Evolutionary conservation across 2,888 invertebrate genomes (phyloP).

Genomic region (Lycaena phlaeas): DNA sequence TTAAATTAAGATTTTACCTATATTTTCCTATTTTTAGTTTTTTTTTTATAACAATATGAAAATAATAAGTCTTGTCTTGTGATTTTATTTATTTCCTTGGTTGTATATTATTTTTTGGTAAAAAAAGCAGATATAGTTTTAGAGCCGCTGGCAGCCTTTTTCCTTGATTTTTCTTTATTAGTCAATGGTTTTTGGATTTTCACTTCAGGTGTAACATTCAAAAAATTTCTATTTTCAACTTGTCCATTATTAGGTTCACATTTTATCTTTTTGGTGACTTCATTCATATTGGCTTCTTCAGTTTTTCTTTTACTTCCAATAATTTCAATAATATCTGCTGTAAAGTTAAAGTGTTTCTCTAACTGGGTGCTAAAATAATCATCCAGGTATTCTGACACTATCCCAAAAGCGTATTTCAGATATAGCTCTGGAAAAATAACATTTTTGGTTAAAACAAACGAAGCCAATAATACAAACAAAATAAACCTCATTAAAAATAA

Average conservation of each 20-base stretch:
- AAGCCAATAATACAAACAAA: not conserved
- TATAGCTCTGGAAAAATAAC: conserved; percentile 69
- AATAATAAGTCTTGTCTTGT: too few relatives aligned
- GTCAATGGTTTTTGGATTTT: conserved; percentile 70
- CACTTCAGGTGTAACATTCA: conserved; percentile 45
- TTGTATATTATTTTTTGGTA: conserved; percentile 55
- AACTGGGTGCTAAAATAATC: conserved; percentile 78
- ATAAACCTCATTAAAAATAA: not conserved
- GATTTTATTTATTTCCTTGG: not conserved
- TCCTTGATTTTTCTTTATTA: conserved; percentile 82
- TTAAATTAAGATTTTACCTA: too few relatives aligned
- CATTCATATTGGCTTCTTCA: conserved; percentile 35
- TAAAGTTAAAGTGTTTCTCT: conserved; percentile 76
- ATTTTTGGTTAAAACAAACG: not conserved
- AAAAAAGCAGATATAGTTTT: conserved; percentile 88
- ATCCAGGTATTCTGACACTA: conserved; percentile 84
- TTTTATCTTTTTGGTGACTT: conserved; percentile 49
- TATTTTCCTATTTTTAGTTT: too few relatives aligned
- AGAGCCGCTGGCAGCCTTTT: conserved; percentile 84
- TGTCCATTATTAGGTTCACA: conserved; percentile 35
- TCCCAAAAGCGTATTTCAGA: conserved; percentile 82
- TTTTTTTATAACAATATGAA: too few relatives aligned
- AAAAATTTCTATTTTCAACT: conserved; percentile 42
- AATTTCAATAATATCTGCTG: conserved; percentile 69
- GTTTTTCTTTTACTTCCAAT: conserved; percentile 71